Evolutionary conservation across 2,113 vertebrate species (phyloP).

Genomic region (Pedetes capensis): DNA sequence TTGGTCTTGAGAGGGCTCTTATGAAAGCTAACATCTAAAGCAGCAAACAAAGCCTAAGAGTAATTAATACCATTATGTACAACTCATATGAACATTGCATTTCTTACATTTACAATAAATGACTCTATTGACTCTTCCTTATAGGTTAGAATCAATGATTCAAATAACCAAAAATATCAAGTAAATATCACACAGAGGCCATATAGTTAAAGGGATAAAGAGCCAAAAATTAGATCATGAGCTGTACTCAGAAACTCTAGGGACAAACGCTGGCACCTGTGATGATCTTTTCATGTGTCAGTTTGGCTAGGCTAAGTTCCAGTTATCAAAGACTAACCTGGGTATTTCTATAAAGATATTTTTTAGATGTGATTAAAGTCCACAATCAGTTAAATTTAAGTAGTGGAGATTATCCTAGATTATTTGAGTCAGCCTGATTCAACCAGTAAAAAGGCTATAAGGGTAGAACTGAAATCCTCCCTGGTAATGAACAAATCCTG

Average conservation of each 20-base stretch:
- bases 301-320: neutral
- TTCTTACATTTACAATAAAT: neutral
- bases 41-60: slow-evolving; percentile 8
- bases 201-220: neutral
- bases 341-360: neutral
- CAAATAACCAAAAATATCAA: slow-evolving; percentile 1
- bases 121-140: neutral
- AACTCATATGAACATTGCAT: neutral
- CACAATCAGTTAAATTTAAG: neutral
- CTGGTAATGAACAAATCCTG: neutral
- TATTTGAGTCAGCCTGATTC: neutral
- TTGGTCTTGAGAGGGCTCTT: neutral
- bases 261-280: neutral
- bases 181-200: neutral
- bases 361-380: neutral
- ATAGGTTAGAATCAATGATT: neutral
- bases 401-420: neutral
- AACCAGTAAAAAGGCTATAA: neutral
- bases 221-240: neutral
- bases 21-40: slow-evolving; percentile 9
- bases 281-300: neutral
- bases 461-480: neutral
- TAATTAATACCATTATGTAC: neutral
- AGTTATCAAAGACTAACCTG: neutral
- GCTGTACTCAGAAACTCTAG: neutral